Base-by-base conservation (phyloP, 2,888 invertebrate genomes). In the Doris montereyensis region DNA sequence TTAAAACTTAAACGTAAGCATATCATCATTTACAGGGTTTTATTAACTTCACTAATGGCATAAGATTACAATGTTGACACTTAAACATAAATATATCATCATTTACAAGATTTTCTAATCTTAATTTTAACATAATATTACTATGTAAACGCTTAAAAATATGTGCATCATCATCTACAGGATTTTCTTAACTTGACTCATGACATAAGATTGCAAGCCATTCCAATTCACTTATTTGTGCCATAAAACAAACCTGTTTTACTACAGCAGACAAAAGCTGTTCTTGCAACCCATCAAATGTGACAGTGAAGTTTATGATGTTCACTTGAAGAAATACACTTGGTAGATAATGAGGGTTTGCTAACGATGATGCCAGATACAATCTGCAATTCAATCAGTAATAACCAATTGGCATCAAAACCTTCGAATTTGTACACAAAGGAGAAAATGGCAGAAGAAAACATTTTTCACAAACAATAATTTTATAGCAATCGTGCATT, bases 231-330 rank as follows among this genome's bases (percentile, higher is more conserved):
- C n/a, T n/a, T n/a, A n/a, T n/a, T n/a, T n/a, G n/a, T n/a, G n/a
- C n/a, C n/a, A n/a, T n/a, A n/a, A n/a, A n/a, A 10, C 80, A 78
- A 78, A 90, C 91, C 88, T 91, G 90, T 85, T 86, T 88, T 70
- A 91, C 91, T 17, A 91, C 90, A 21, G 87, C 86, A 28, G 91
- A 91, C 32, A 91, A 85, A 2, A 91, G 86, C 84, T 91, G 91
- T 80, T 91, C 91, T 82, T 91, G 90, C 8, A 91, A 86, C 8
- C 90, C 91, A 60, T 90, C 89, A 79, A 90, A 91, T 34, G 90
- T 91, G 71, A 91, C 91, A 3, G 91, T 91, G 84, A 91, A 91
- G 87, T 91, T 91, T 86, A 91, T 90, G 76, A 91, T 85, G 77
- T 90, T 90, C 62, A 89, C 90, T 78, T 90, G 88, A 79, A 90